Evolutionary conservation across 2,888 invertebrate species (phyloP), one percentile per base, ranked within the genome.

Genomic region (Clusia tigrina): DNA sequence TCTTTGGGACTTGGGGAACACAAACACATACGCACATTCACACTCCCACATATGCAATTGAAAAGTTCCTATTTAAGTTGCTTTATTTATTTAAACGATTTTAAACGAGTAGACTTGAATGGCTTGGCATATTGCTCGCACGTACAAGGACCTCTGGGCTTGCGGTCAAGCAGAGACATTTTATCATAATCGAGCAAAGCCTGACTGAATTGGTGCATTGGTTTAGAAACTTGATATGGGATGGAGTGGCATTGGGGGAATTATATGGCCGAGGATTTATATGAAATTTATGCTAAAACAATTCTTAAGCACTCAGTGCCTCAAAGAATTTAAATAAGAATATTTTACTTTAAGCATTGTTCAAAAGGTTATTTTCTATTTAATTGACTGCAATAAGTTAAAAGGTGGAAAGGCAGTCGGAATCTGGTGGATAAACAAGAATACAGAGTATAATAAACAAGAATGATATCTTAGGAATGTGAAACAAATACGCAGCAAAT

Each of bases 221-320:
- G 69, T 65, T 69, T 66, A 60, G 65, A 67, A 65, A 70, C 66
- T 68, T 68, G 69, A 70, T 70, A 65, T 67, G 67, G 70, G 70
- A 65, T 60, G n/a, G n/a, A n/a, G n/a, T n/a, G n/a, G n/a, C 64
- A 57, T 60, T 59, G 60, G 54, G 60, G 60, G 63, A 65, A 65
- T 65, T 62, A 58, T 63, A 54, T 62, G 42, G 10, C 15, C n/a
- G 42, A 54, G 42, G 42, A 23, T 58, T 54, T 24, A 26, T n/a
- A 37, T 63, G 24, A 51, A 63, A 60, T 63, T 60, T 60, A 46
- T 57, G 63, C 60, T 56, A 38, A 63, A 24, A 56, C 46, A 20
- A 60, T 63, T 55, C 55, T 18, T 26, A 12, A 32, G 20, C 32
- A 18, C 0, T n/a, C n/a, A n/a, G n/a, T n/a, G n/a, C n/a, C n/a